A percentile compares a stretch with the other conserved stretches of the same genome.
Conservation (phyloP, 2,797 vertebrate genomes). For the Hipposideros larvatus region DNA sequence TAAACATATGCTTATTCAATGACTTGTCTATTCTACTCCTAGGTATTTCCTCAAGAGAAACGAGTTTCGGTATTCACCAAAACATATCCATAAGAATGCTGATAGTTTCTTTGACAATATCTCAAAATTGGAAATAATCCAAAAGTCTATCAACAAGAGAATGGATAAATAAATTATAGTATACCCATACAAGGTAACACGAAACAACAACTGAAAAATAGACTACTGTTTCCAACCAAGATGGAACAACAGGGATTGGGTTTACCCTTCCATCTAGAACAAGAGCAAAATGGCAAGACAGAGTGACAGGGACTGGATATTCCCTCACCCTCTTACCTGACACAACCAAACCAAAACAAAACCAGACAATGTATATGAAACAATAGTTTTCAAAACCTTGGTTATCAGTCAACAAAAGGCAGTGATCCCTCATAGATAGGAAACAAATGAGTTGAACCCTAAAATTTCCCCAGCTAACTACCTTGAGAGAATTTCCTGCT, state of each 20-base stretch:
- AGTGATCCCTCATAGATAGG: neutral
- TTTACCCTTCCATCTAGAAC: neutral
- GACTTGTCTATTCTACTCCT: neutral
- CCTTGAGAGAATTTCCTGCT: neutral
- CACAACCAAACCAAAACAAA: neutral
- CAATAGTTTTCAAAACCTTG: neutral
- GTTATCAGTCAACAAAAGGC: neutral
- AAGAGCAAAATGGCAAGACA: neutral
- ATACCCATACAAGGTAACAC: neutral
- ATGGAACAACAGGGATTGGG: too few species aligned
- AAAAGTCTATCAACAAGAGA: conserved; percentile 5
- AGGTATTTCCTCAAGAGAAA: neutral
- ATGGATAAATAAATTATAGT: neutral
- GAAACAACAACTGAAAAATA: neutral
- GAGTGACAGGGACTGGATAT: neutral
- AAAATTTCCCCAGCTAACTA: neutral
- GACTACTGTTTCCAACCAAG: neutral
- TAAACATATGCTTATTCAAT: neutral
- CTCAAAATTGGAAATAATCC: neutral
- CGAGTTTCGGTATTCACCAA: neutral
- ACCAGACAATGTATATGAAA: neutral
- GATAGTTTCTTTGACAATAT: neutral
- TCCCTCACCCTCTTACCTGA: neutral
- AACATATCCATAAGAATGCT: neutral
- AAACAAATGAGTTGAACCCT: neutral